Evolutionary conservation across 2,888 invertebrate species (phyloP), one percentile per base, ranked within the genome.

Genomic region (Noctua comes): DNA sequence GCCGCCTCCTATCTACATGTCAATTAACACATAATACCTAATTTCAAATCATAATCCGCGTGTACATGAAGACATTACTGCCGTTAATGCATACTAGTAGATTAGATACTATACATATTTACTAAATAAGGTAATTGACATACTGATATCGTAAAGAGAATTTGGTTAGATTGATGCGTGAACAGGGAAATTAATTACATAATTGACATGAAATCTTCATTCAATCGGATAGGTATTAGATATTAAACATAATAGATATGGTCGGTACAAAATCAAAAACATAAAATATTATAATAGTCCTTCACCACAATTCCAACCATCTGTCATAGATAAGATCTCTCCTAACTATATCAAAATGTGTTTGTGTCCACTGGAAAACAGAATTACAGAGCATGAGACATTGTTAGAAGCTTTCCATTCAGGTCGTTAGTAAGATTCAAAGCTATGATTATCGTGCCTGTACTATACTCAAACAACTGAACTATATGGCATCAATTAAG

Each of bases 1-100:
- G 78, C 65, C 66, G 71, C 43, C 65, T 62, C 57, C 48, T 27
- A 31, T 68, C 40, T 48, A 76, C 43, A 54, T 81, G 54, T 80
- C 88, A 80, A 84, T 87, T 74, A 84, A 65, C 16, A 75, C 68
- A 66, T 54, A 75, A 79, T 72, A 73, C 71, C 68, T 74, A 74
- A 83, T 70, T 73, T 51, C 36, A 64, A 73, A 83, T 83, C 59
- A 83, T 83, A 83, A 83, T 86, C 77, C 65, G 16, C 36, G 31
- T 73, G 54, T 69, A 72, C 71, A 73, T 71, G 80, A 65, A 68
- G 40, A 87, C 73, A 84, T 84, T 84, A 84, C 62, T 59, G 21
- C 10, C 21, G 48, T 31, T 66, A 86, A 74, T 83, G 69, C 73
- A 62, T 36, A 66, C 43, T n/a, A 43, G 66, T 40, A 40, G 40